These are phyloP conservation scores for Andinoacara biseriatus DNA, from an alignment of 2,113 vertebrate species.

Conservation along the genomic window DNA sequence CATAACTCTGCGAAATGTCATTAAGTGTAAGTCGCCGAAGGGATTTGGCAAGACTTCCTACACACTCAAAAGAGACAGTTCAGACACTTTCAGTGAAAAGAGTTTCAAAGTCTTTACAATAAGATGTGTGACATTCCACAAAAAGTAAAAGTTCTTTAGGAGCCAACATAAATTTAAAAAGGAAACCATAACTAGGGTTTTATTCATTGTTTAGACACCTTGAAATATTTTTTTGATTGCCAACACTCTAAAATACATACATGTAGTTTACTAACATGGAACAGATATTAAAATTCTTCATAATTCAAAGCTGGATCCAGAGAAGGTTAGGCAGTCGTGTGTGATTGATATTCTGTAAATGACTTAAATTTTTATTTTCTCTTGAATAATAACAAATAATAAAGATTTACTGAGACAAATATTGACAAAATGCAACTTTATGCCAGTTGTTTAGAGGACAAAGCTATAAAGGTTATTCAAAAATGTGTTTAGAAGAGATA, in stretches of 20 bases:
- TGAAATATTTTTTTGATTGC: not conserved
- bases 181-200: not conserved
- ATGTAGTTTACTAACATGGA: not conserved
- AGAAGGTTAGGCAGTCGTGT: not conserved
- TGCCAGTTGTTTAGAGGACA: not conserved
- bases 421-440: not conserved
- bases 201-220: not conserved
- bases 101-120: not conserved
- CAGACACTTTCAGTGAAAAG: not conserved
- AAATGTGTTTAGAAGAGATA: too few relatives aligned
- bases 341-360: not conserved
- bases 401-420: not conserved
- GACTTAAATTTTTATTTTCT: not conserved
- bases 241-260: not conserved
- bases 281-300: not conserved
- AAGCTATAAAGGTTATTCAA: not conserved
- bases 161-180: not conserved
- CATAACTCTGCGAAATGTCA: constrained; percentile 5
- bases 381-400: too few relatives aligned
- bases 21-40: not conserved
- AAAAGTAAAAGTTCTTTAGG: not conserved
- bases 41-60: not conserved
- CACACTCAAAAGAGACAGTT: not conserved
- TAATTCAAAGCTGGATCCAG: not conserved
- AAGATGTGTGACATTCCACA: not conserved